Percentiles rank a stretch among this genome's conserved stretches.
These are phyloP conservation scores for Miltochrista miniata DNA, from an alignment of 2,888 invertebrate species.

Conservation along the genomic window DNA sequence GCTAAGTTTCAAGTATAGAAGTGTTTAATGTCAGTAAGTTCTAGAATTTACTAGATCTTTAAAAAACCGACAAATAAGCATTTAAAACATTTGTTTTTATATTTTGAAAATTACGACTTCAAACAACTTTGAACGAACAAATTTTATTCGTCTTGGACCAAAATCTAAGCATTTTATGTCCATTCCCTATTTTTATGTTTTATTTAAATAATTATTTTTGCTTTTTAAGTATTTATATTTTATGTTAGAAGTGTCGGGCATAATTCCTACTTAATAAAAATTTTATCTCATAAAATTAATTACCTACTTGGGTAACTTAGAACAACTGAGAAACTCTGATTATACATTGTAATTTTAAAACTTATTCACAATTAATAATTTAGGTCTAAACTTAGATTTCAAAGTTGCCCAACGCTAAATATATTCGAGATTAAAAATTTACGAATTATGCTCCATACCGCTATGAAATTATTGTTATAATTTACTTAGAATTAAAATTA, in stretches of 20 bases:
- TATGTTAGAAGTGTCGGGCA: constrained; percentile 14
- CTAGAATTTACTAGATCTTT: too few relatives aligned
- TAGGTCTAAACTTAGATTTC: too few relatives aligned
- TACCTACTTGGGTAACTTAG: not conserved
- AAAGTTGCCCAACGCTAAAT: too few relatives aligned
- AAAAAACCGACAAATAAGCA: too few relatives aligned
- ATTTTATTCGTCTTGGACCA: constrained; percentile 9
- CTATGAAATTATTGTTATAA: constrained; percentile 19
- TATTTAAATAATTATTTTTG: constrained; percentile 12
- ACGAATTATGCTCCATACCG: constrained; percentile 15
- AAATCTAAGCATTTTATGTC: constrained; percentile 24
- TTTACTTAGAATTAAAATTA: constrained; percentile 24
- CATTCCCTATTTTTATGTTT: constrained; percentile 32
- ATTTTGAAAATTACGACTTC: not conserved
- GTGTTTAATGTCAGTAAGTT: too few relatives aligned
- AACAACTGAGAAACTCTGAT: not conserved
- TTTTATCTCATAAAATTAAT: too few relatives aligned
- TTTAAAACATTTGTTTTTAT: not conserved
- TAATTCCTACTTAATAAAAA: constrained; percentile 1
- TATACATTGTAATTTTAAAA: too few relatives aligned
- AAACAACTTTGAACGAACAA: constrained; percentile 17
- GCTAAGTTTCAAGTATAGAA: too few relatives aligned
- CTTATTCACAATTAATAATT: too few relatives aligned
- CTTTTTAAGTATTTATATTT: constrained; percentile 35
- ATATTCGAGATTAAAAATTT: not conserved